Percentiles rank a stretch among this genome's conserved stretches.
Evolutionary conservation across 2,888 invertebrate genomes (phyloP).

Genomic region (Rotaria magnacalcarata): DNA sequence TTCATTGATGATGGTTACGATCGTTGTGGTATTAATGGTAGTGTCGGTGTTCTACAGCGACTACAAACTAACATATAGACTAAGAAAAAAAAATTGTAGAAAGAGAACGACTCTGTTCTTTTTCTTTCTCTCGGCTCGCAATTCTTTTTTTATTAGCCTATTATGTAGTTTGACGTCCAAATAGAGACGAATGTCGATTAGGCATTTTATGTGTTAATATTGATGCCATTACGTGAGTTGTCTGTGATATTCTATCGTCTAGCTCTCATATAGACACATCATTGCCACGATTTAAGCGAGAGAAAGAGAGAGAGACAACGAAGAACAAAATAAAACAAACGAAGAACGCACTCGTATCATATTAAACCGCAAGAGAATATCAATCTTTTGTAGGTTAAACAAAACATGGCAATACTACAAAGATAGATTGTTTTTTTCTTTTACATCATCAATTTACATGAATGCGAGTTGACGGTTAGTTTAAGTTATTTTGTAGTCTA

Average conservation of each 20-base stretch:
- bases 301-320: neutral
- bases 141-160: neutral
- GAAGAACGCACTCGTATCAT: neutral
- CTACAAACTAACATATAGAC: neutral
- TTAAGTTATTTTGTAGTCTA: neutral
- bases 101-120: neutral
- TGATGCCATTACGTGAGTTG: neutral
- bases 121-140: neutral
- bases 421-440: neutral
- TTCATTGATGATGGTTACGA: slow-evolving; percentile 15
- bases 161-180: neutral
- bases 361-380: neutral
- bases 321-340: neutral
- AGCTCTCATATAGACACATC: neutral
- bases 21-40: neutral
- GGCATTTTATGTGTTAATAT: neutral
- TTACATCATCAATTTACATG: neutral
- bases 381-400: neutral
- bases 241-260: neutral
- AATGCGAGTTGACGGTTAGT: neutral
- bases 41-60: neutral
- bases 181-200: neutral
- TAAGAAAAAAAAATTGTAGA: slow-evolving; percentile 7
- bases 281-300: neutral
- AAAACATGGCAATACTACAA: neutral